Percentiles rank a stretch among this genome's conserved stretches.
These are phyloP conservation scores for Eufriesea mexicana DNA, from an alignment of 1,140 invertebrate genomes.

Conservation along the genomic window DNA sequence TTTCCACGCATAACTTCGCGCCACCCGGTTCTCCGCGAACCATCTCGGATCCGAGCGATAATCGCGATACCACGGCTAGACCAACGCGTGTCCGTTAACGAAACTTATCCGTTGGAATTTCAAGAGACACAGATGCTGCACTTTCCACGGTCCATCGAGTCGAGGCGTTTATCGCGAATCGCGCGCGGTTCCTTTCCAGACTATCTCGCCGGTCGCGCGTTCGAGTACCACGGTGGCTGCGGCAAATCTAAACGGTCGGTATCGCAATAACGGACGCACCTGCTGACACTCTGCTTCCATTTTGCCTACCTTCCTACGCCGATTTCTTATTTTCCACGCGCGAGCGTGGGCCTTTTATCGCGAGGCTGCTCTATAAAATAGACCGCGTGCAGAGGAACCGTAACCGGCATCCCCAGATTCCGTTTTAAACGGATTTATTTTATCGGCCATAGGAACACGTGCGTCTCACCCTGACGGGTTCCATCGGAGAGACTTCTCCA, in stretches of 20 bases:
- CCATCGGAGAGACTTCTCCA: slow-evolving; percentile 6
- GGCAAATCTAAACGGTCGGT: slow-evolving; percentile 11
- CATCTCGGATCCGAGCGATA: slow-evolving; percentile 37
- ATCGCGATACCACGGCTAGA: background rate
- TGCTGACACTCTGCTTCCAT: slow-evolving; percentile 23
- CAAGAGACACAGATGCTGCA: background rate
- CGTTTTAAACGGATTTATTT: slow-evolving; percentile 49
- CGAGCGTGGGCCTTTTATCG: slow-evolving; percentile 60
- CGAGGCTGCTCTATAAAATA: slow-evolving; percentile 51
- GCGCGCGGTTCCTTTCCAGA: background rate
- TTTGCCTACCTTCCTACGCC: slow-evolving; percentile 38
- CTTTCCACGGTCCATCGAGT: background rate
- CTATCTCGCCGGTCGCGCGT: background rate
- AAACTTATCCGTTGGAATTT: background rate
- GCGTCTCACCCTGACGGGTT: slow-evolving; percentile 27
- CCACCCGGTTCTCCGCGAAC: slow-evolving; percentile 37
- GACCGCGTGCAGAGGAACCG: slow-evolving; percentile 2
- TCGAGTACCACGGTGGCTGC: background rate
- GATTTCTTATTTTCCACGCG: slow-evolving; percentile 38
- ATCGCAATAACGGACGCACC: slow-evolving; percentile 45
- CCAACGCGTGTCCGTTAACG: background rate
- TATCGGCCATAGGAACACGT: slow-evolving; percentile 46
- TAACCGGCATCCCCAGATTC: slow-evolving; percentile 50
- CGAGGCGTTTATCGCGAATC: slow-evolving; percentile 9
- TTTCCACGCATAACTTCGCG: slow-evolving; percentile 68